Evolutionary conservation across 2,888 invertebrate genomes (phyloP), one percentile per base, ranked within the genome.

Genomic region (Phytoseiulus persimilis): DNA sequence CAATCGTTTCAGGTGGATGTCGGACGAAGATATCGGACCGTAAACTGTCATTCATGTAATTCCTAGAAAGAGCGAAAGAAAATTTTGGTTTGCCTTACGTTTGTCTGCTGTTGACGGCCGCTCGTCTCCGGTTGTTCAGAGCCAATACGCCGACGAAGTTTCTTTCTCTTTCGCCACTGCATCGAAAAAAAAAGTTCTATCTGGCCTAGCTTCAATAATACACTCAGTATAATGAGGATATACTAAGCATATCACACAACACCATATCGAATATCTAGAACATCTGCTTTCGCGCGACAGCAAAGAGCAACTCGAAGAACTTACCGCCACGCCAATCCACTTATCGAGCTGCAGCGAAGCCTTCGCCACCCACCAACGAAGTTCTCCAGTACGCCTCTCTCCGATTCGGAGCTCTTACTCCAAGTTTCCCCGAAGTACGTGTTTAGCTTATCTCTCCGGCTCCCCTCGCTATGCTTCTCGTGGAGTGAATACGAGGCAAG

Each of bases 21-120:
- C 97, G 95, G 92, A 99, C 95, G 93, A 99, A 99, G 0, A 98
- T 98, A 93, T 99, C 97, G 0, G 98, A 98, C 83, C 99, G 94
- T 89, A 99, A 93, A 0, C 98, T 97, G 94, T 99, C 99, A 93
- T 99, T 99, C 99, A 99, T 99, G 93, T 98, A 99, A 93, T 99
- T 99, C 95, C 95, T 95, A 92, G 9, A 93, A 92, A 90, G 90
- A 90, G 90, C 91, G 89, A 89, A 31, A 89, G 23, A 39, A 90
- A 84, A 90, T 90, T 45, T 45, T 89, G 28, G 46, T 90, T 90
- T 89, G 89, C 84, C 84, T 90, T 45, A 83, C 83, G 83, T 83
- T 46, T 83, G 32, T 65, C 32, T 32, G 31, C 83, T 87, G 83
- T 32, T 90, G 32, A 46, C 83, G 39, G 46, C 33, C 89, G n/a